Evolutionary conservation across 64 coral and sea anemone species (phyloP), one percentile per base, ranked within the genome.

Genomic region (Montipora efflorescens): DNA sequence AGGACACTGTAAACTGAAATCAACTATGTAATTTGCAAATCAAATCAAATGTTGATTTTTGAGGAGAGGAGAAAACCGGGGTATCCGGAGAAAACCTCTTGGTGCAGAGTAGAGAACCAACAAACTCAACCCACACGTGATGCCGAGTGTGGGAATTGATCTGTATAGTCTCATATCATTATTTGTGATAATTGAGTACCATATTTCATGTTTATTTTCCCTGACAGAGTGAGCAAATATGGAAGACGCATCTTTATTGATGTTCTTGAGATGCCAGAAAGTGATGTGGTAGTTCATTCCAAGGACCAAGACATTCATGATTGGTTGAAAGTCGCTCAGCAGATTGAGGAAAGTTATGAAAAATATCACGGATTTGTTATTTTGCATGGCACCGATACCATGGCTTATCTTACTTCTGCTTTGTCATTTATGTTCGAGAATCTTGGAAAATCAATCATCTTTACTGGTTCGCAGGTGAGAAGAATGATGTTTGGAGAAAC

Each of bases 371-470:
- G 97, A 25, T 99, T 99, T 91, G 95, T 99, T 12, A 79, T 99
- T 19, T 89, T 99, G 9, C 97, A 99, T 67, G 97, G 97, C 10
- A 99, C 97, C 19, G 97, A 99, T 68, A 99, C 97, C 0, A 90
- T 99, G 83, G 82, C 88, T 23, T 99, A 99, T 53, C 95, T 95
- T 5, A 92, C 97, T 2, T 99, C 97, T n/a, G 97, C 94, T 7
- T 78, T 99, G 28, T 99, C 97, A 25, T 99, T 99, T 77, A 99
- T 99, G 97, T 99, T 99, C 94, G 94, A 99, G 67, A 99, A 99
- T 45, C 94, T 99, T 57, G 97, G 92, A 3, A 99, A 99, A 52
- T 96, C 97, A 78, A 94, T 99, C 7, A 94, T 99, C 19, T 85
- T 99, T 13, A 99, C 97, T 48, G 97, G 97, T 67, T 99, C 97